Evolutionary conservation across 2,888 invertebrate species (phyloP).

Genomic region (Spisula solida): DNA sequence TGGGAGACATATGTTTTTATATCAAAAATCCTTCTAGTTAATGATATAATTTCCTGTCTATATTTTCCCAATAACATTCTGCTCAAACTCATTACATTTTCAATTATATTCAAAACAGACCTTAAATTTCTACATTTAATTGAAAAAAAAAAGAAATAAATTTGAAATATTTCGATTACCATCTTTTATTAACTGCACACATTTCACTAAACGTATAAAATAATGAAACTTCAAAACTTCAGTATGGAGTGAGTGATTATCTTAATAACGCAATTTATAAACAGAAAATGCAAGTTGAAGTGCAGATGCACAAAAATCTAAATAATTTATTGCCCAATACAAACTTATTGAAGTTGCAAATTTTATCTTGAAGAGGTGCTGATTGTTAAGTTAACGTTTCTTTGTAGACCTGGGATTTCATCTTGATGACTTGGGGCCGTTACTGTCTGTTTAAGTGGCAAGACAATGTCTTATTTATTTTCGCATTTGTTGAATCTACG

Average conservation of each 20-base stretch:
- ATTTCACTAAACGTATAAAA: background rate
- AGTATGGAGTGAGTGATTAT: background rate
- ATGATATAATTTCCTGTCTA: no score
- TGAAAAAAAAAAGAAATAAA: background rate
- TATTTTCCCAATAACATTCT: no score
- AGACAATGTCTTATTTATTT: constrained; percentile 1
- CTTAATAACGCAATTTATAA: background rate
- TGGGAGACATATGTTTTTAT: no score
- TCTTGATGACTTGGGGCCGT: constrained; percentile 32
- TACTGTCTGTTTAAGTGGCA: constrained; percentile 32
- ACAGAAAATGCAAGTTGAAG: background rate
- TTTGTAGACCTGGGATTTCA: constrained; percentile 51
- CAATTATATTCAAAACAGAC: no score
- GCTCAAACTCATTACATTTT: no score
- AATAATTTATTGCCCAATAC: background rate
- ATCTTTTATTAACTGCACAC: background rate
- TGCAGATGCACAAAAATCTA: background rate
- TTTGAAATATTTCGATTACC: background rate
- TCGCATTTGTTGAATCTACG: background rate
- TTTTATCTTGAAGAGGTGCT: constrained; percentile 13
- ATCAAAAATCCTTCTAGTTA: no score
- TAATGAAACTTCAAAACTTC: background rate
- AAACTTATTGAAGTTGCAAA: constrained; percentile 10
- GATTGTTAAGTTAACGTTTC: background rate
- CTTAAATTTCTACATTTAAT: no score